Evolutionary conservation across 2,797 vertebrate species (phyloP).

Genomic region (Acanthurus leucopareius): DNA sequence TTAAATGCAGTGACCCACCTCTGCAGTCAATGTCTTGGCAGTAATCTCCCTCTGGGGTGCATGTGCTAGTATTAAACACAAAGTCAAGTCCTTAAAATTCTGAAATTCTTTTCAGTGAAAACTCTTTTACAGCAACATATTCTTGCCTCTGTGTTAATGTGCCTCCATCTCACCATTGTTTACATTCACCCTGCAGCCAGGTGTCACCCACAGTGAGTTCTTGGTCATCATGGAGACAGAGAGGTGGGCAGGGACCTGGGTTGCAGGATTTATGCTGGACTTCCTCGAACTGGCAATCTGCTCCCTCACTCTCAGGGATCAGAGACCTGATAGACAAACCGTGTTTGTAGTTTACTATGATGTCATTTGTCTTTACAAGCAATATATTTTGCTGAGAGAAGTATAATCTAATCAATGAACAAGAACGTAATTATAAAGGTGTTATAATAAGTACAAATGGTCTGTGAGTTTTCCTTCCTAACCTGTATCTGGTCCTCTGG

Average conservation of each 20-base stretch:
- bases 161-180: conserved; percentile 88
- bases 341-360: background rate
- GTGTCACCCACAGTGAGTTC: conserved; percentile 86
- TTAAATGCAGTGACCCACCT: conserved; percentile 79
- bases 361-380: background rate
- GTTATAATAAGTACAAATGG: background rate
- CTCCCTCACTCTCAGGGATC: conserved; percentile 77
- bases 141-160: background rate
- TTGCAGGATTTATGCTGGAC: conserved; percentile 87
- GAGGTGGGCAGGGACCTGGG: conserved; percentile 85
- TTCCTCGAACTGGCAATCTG: conserved; percentile 87
- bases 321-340: conserved; percentile 81
- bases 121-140: background rate
- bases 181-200: conserved; percentile 90
- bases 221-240: conserved; percentile 84
- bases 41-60: conserved; percentile 90
- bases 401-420: background rate
- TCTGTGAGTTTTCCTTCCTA: background rate
- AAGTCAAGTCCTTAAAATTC: background rate
- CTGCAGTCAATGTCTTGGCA: conserved; percentile 88
- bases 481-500: conserved; percentile 90
- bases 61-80: conserved; percentile 81
- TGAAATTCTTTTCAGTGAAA: background rate
- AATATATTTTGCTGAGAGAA: background rate
- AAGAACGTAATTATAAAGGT: background rate